A percentile compares a stretch with the other conserved stretches of the same genome.
phyloP scores from a whole-genome alignment of 2,797 vertebrate genomes.

The Novumbra hubbsi region DNA sequence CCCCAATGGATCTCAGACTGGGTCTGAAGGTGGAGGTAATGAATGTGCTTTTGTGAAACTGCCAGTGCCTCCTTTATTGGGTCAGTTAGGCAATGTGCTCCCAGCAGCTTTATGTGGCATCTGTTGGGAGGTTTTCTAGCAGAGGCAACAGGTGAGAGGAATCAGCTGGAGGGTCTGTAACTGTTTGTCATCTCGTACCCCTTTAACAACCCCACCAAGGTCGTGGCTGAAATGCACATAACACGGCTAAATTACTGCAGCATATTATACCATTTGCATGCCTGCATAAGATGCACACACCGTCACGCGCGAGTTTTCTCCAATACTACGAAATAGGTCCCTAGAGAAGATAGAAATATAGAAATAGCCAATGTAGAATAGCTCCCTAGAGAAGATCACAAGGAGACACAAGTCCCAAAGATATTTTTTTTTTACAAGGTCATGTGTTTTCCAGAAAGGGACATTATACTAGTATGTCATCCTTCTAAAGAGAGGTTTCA shows the following conservation, averaged over 20 bases:
- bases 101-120: constrained; percentile 41
- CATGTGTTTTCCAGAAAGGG: neutral
- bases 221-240: neutral
- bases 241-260: neutral
- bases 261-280: neutral
- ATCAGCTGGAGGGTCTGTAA: neutral
- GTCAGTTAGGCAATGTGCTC: constrained; percentile 24
- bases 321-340: neutral
- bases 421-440: constrained; percentile 10
- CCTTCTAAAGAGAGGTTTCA: neutral
- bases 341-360: neutral
- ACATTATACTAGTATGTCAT: neutral
- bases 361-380: neutral
- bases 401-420: neutral
- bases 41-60: constrained; percentile 3
- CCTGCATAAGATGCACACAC: neutral
- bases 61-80: neutral
- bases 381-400: neutral
- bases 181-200: neutral
- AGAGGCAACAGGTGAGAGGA: neutral
- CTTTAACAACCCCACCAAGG: neutral
- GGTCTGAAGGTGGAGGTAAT: constrained; percentile 6
- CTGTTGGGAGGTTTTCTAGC: constrained; percentile 27
- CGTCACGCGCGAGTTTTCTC: neutral
- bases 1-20: neutral